phyloP scores from a whole-genome alignment of 2,797 vertebrate species.

The Coregonus sp. region DNA sequence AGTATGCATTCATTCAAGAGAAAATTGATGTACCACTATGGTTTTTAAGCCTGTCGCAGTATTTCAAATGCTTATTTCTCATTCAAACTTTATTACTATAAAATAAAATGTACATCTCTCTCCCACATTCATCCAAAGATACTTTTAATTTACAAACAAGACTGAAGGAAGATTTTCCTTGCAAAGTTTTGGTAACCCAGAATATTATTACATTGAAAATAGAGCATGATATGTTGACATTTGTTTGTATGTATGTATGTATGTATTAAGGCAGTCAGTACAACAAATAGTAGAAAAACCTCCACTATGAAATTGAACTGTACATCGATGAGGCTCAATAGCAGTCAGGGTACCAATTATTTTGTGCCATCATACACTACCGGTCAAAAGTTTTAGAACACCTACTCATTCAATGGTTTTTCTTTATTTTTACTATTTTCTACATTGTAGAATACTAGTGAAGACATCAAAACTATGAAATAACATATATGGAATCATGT shows the following conservation, averaged over 20 bases:
- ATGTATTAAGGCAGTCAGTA: conserved; percentile 72
- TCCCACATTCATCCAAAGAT: conserved; percentile 69
- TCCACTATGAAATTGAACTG: conserved; percentile 61
- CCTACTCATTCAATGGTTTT: too few species aligned
- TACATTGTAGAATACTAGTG: too few species aligned
- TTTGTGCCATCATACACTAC: neutral
- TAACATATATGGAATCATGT: too few species aligned
- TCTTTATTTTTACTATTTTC: too few species aligned
- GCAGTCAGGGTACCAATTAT: neutral
- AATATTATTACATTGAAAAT: conserved; percentile 48
- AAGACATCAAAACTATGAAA: too few species aligned
- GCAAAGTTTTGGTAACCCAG: conserved; percentile 37
- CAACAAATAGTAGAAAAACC: conserved; percentile 48
- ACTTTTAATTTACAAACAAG: conserved; percentile 37
- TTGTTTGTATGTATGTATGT: conserved; percentile 69
- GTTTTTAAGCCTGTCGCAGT: conserved; percentile 27
- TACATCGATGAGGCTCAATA: conserved; percentile 6
- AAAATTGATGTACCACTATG: conserved; percentile 25
- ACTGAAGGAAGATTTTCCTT: conserved; percentile 22
- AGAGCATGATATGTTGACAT: conserved; percentile 63
- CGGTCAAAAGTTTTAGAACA: too few species aligned
- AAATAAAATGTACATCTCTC: conserved; percentile 78
- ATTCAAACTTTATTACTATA: conserved; percentile 72
- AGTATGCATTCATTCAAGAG: conserved; percentile 35
- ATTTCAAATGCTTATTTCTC: conserved; percentile 41